Evolutionary conservation across 2,888 invertebrate genomes (phyloP).

Genomic region (Leptogaster cylindrica): DNA sequence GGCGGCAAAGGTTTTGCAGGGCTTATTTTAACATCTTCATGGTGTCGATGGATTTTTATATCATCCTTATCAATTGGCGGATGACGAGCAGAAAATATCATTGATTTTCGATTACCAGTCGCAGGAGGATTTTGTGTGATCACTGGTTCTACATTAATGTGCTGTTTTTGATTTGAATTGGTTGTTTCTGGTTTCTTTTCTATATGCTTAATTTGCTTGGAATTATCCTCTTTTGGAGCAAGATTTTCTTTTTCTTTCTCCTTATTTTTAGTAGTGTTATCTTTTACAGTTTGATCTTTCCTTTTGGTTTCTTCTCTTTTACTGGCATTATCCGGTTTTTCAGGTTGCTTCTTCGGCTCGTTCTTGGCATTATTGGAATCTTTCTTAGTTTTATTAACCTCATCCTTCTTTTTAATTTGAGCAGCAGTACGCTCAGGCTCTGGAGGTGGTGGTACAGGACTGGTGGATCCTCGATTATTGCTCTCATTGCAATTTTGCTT

Average conservation of each 20-base stretch:
- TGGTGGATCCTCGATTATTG: slow-evolving; percentile 46
- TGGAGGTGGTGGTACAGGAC: slow-evolving; percentile 45
- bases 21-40: slow-evolving; percentile 38
- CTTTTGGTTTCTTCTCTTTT: slow-evolving; percentile 45
- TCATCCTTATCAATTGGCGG: slow-evolving; percentile 75
- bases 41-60: slow-evolving; percentile 35
- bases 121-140: background rate
- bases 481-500: slow-evolving; percentile 30
- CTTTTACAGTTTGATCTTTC: slow-evolving; percentile 38
- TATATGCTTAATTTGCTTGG: slow-evolving; percentile 29
- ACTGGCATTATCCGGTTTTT: slow-evolving; percentile 38
- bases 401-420: slow-evolving; percentile 42
- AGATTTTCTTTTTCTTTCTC: slow-evolving; percentile 60
- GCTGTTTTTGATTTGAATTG: slow-evolving; percentile 12
- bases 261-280: slow-evolving; percentile 45
- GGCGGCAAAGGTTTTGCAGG: slow-evolving; percentile 33
- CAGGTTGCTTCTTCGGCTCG: slow-evolving; percentile 44
- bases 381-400: slow-evolving; percentile 46
- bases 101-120: slow-evolving; percentile 65
- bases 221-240: slow-evolving; percentile 53
- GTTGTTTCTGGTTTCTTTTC: slow-evolving; percentile 39
- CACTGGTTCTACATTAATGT: background rate
- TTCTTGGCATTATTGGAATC: slow-evolving; percentile 43
- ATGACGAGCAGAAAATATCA: slow-evolving; percentile 75
- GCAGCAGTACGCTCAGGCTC: slow-evolving; percentile 48